Base-by-base conservation (phyloP, 2,888 invertebrate genomes). In the Pegoplata infirma region DNA sequence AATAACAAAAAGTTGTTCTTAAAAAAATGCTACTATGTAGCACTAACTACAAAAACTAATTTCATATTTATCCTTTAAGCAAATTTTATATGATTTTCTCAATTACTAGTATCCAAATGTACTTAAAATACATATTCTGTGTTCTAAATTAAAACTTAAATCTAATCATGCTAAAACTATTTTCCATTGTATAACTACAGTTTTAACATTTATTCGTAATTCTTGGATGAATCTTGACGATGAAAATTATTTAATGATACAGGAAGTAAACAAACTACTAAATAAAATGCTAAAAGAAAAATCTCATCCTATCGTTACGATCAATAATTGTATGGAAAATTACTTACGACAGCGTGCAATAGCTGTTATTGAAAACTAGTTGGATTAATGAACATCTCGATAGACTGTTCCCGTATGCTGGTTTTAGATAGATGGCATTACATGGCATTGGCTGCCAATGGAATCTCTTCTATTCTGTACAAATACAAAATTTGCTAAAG, bases 211-310 rank as follows among this genome's bases (percentile, higher is more conserved):
- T 40, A 40, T 40, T 40, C n/a, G 36, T 7, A 40, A 40, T 40
- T 40, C 36, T 40, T 12, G n/a, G 17, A 56, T 56, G 36, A 32
- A 17, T 19, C 28, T 32, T 25, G 32, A 55, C 55, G 16, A 36
- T 56, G 55, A 36, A 56, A 84, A 83, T 84, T 84, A 84, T 85
- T 85, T 84, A 85, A 85, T 85, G 84, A 85, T 84, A 84, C 85
- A 85, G 85, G 85, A 85, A 85, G 85, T 85, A 82, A 83, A 40
- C 14, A 40, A 40, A 32, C 12, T 32, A 32, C 8, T 2, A 40
- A 40, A 83, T 80, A 80, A 83, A 84, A 85, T 85, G 84, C 85
- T 84, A 84, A 84, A 85, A 84, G 85, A 84, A 83, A n/a, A 28
- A n/a, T 19, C 61, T 12, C 77, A 81, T 81, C 81, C 79, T 82